phyloP scores from a whole-genome alignment of 2,113 vertebrate species.

The Tachysurus fulvidraco region DNA sequence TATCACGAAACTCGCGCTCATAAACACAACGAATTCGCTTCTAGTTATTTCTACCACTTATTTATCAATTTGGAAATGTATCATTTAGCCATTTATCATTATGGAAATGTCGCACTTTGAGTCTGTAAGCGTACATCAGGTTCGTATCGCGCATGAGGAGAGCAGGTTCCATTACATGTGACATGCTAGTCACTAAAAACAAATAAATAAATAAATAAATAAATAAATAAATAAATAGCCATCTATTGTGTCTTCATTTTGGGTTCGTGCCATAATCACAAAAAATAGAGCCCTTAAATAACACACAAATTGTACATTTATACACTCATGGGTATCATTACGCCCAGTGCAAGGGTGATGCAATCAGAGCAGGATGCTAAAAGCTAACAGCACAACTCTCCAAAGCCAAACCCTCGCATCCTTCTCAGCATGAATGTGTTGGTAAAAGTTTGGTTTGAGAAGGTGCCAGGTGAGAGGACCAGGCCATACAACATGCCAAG shows the following conservation, averaged over 20 bases:
- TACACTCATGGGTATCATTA: slow-evolving; percentile 68
- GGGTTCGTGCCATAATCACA: neutral
- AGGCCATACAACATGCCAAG: slow-evolving; percentile 74
- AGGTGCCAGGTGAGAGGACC: slow-evolving; percentile 60
- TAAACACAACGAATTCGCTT: neutral
- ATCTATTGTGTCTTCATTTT: neutral
- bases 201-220: no score
- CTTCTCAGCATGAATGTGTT: slow-evolving; percentile 75
- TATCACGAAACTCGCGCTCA: neutral
- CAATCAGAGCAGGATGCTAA: slow-evolving; percentile 64
- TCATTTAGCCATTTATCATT: neutral
- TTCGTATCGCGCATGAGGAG: neutral
- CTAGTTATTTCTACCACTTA: neutral
- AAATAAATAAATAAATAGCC: no score
- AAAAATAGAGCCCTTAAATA: slow-evolving; percentile 26
- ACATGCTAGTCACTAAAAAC: neutral
- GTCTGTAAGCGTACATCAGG: neutral
- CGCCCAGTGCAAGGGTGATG: slow-evolving; percentile 70
- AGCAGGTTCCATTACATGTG: neutral
- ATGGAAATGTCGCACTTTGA: neutral
- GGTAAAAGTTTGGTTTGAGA: slow-evolving; percentile 76
- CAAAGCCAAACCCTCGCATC: slow-evolving; percentile 64
- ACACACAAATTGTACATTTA: slow-evolving; percentile 44
- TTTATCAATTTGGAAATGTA: neutral
- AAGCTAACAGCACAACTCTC: slow-evolving; percentile 59